Base-by-base conservation (phyloP, 2,888 invertebrate species). In the Phanerotoma sp. region DNA sequence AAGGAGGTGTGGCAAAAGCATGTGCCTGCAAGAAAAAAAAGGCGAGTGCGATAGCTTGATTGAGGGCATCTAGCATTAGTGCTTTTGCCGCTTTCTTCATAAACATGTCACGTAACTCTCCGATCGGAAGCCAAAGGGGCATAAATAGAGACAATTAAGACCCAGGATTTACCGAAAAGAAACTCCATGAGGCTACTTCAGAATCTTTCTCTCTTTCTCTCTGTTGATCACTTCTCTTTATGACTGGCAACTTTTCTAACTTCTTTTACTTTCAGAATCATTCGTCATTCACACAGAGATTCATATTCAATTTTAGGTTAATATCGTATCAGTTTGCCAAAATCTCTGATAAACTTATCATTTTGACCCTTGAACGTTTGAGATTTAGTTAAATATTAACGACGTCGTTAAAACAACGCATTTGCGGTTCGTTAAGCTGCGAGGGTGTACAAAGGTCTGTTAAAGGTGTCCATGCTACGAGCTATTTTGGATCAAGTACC, bases 341-440 rank as follows among this genome's bases (percentile, higher is more conserved):
- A 35, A 13, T n/a, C 35, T 35, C n/a, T 35, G 13, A 35, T 35
- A 35, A 15, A n/a, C 35, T 6, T n/a, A 15, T 13, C 25, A 20
- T 38, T 38, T 21, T 41, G 37, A 38, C 37, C 44, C 44, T 45
- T 47, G 53, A 56, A 54, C 47, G 64, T 60, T 62, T 69, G 72
- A 73, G 74, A 74, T 75, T 75, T 73, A 67, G 73, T 76, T 75
- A 74, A 76, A 75, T 76, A 76, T 76, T 76, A 76, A 77, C 70
- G 74, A 73, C 71, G 73, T 75, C 75, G 75, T 77, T 77, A 75
- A 75, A 76, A 72, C 73, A 75, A 74, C 73, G 73, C 75, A 73
- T 77, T 77, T 76, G 76, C 73, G 75, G 76, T 76, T 74, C 74
- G 73, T 76, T 76, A 74, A 70, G 57, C 48, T 64, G 66, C 62